phyloP scores from a whole-genome alignment of 1,140 invertebrate species.

The Oedothorax gibbosus region DNA sequence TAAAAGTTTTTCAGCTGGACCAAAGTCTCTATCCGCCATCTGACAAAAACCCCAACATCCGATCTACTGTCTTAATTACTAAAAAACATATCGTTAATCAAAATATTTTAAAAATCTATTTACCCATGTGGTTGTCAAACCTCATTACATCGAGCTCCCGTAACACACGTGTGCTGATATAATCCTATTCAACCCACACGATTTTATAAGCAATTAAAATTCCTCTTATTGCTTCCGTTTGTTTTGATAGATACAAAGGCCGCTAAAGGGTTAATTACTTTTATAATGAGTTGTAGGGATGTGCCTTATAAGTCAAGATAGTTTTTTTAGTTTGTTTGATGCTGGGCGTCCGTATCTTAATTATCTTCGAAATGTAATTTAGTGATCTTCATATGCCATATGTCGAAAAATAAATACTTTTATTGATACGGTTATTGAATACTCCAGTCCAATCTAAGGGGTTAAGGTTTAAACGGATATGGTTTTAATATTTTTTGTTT shows the following conservation, averaged over 20 bases:
- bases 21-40: too few species aligned
- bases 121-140: slow-evolving; percentile 37
- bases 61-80: slow-evolving; percentile 42
- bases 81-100: slow-evolving; percentile 17
- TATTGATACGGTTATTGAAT: neutral
- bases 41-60: neutral
- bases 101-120: neutral
- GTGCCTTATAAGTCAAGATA: neutral
- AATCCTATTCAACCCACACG: slow-evolving; percentile 9
- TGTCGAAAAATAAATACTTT: neutral
- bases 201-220: slow-evolving; percentile 47
- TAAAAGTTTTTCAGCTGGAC: neutral
- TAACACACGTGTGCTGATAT: neutral
- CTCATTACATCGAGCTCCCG: slow-evolving; percentile 17
- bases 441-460: neutral
- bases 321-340: neutral
- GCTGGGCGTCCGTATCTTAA: neutral
- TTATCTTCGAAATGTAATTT: slow-evolving; percentile 28
- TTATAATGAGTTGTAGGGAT: slow-evolving; percentile 16
- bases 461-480: neutral
- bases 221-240: slow-evolving; percentile 42
- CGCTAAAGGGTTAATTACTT: slow-evolving; percentile 56
- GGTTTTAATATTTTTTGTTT: neutral
- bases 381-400: slow-evolving; percentile 22
- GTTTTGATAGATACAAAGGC: neutral